Conservation (phyloP, 1,140 invertebrate species). For the Periplaneta americana region DNA sequence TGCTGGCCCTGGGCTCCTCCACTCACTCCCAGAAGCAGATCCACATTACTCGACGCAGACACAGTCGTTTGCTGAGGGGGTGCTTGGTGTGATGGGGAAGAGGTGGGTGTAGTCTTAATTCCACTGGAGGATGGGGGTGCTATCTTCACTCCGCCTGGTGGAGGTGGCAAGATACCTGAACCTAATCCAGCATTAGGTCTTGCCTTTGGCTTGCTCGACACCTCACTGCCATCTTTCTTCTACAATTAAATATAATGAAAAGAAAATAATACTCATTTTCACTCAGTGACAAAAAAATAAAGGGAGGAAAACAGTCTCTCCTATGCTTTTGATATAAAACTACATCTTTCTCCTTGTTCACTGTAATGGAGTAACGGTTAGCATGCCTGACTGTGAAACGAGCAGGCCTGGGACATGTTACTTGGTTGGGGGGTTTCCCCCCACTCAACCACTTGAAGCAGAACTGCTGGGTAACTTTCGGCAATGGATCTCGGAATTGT, state of each 20-base stretch:
- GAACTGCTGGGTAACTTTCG: too few species aligned
- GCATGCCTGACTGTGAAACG: too few species aligned
- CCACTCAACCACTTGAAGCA: too few species aligned
- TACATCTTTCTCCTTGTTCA: too few species aligned
- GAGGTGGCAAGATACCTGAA: constrained; percentile 69
- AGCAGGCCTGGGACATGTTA: too few species aligned
- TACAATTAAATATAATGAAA: constrained; percentile 31
- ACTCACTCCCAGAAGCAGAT: constrained; percentile 30
- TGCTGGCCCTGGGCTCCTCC: constrained; percentile 34
- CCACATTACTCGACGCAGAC: constrained; percentile 9
- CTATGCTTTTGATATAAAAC: too few species aligned
- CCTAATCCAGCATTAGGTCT: constrained; percentile 41
- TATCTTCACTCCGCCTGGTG: constrained; percentile 67
- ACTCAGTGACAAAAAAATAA: not conserved
- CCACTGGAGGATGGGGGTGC: constrained; percentile 54
- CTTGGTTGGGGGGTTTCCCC: too few species aligned
- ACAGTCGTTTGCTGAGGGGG: constrained; percentile 16
- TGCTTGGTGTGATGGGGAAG: constrained; percentile 58
- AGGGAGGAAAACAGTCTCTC: not conserved
- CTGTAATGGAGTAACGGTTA: too few species aligned
- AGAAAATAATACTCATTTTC: not conserved
- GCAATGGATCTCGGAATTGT: too few species aligned
- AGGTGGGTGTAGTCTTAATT: constrained; percentile 48
- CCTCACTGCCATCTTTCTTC: constrained; percentile 85
- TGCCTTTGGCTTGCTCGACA: constrained; percentile 52